Percentiles rank a stretch among this genome's conserved stretches.
Conservation (phyloP, 1,140 invertebrate species). For the Pseudomyrmex gracilis region DNA sequence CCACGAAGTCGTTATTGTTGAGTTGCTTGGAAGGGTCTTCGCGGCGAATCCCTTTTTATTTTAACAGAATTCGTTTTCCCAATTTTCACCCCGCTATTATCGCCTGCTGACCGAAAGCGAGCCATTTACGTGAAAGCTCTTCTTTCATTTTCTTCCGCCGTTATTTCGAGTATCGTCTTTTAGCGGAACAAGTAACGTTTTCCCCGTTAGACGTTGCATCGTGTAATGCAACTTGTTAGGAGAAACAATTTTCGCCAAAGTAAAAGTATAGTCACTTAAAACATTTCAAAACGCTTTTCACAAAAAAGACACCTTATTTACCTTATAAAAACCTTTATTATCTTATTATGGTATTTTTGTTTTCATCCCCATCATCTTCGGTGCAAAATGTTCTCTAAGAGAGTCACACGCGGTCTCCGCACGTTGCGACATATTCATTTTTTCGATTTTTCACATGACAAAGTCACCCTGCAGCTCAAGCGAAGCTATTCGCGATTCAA, state of each 20-base stretch:
- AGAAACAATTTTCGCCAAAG: background rate
- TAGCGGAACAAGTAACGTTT: background rate
- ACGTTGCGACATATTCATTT: background rate
- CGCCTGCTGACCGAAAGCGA: slow-evolving; percentile 7
- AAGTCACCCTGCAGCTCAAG: slow-evolving; percentile 4
- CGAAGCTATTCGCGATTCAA: slow-evolving; percentile 20
- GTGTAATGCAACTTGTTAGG: slow-evolving; percentile 8
- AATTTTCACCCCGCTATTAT: slow-evolving; percentile 37
- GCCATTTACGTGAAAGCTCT: slow-evolving; percentile 28
- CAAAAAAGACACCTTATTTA: too few relatives aligned
- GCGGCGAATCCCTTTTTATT: slow-evolving; percentile 20
- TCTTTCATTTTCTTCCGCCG: background rate
- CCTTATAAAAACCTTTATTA: background rate
- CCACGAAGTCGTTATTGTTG: slow-evolving; percentile 35
- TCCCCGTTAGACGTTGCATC: background rate
- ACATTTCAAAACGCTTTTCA: background rate
- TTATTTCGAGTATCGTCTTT: slow-evolving; percentile 11
- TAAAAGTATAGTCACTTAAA: background rate
- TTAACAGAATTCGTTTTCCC: slow-evolving; percentile 33
- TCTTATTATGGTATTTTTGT: background rate
- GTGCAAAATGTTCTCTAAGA: background rate
- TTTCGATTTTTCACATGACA: slow-evolving; percentile 11
- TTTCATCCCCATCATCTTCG: background rate
- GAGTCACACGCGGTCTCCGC: background rate
- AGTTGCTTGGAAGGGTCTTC: slow-evolving; percentile 25